Percentiles rank a stretch among this genome's conserved stretches.
Evolutionary conservation across 2,888 invertebrate genomes (phyloP).

Genomic region (Pristionchus maxplancki): DNA sequence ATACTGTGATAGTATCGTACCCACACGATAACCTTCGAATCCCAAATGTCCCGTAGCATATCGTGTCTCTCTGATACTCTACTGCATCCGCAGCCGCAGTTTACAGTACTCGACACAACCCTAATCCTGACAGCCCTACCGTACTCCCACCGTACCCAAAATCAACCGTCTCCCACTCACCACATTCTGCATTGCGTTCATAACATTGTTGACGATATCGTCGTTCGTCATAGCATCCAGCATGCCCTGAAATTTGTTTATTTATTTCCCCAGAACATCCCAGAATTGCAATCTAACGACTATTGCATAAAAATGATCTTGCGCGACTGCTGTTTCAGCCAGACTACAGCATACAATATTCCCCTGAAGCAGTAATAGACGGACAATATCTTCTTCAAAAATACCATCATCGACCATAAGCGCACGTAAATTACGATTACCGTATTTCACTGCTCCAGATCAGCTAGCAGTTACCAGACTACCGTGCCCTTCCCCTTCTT

Average conservation of each 20-base stretch:
- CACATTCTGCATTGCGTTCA: not conserved
- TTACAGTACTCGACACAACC: not conserved
- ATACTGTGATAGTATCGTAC: too few species aligned
- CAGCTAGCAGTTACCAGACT: too few species aligned
- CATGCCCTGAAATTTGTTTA: not conserved
- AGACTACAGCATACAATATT: not conserved
- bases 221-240: not conserved
- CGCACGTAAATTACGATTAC: too few species aligned
- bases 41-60: too few species aligned
- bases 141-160: not conserved
- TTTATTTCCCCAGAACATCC: not conserved
- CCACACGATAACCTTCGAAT: too few species aligned
- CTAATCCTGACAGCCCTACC: not conserved
- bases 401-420: too few species aligned
- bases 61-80: too few species aligned
- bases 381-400: too few species aligned
- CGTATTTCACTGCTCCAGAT: too few species aligned
- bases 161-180: not conserved
- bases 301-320: not conserved
- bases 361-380: too few species aligned
- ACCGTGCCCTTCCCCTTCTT: too few species aligned
- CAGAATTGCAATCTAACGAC: not conserved
- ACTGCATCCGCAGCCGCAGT: not conserved
- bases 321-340: not conserved
- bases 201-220: not conserved